Base-by-base conservation (phyloP, 2,113 vertebrate genomes). In the Chamaetylas fuelleborni region DNA sequence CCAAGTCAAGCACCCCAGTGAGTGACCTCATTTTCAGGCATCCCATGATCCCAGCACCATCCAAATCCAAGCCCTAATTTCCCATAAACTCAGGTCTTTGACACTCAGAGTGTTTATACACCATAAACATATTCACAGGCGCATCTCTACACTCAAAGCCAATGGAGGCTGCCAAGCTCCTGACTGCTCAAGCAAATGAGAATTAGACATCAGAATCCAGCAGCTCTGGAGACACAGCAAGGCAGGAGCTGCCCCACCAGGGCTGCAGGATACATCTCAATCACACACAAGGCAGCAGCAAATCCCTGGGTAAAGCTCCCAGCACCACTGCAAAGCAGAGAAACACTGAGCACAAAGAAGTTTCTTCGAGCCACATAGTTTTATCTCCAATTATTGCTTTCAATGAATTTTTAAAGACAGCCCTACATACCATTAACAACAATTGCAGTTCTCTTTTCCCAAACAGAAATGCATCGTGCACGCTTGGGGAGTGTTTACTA, bases 211-310 rank as follows among this genome's bases (percentile, higher is more conserved):
- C 29, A 23, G 79, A 62, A 74, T 74, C 61, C 84, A 88, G 92
- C 88, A 58, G 92, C 88, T 90, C 90, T 69, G 71, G 81, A 88
- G 92, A 56, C 34, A 12, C 62, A n/a, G 82, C 40, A 28, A 92
- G 66, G 90, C 82, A 42, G 54, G 34, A 72, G 81, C 62, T 54
- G 43, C 53, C 60, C 56, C 36, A 2, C 62, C 81, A 26, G 19
- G 90, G 90, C 82, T 86, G 72, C 42, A 66, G 88, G 76, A 95
- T 58, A 90, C 69, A 70, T 66, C 94, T 97, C 92, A 83, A 90
- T 92, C 95, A 90, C 58, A 38, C 60, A 24, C 82, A 5, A 1
- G n/a, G 70, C 61, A 81, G 58, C 88, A 43, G 24, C 2, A 65
- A 56, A 72, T 36, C 40, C 19, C 56, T 4, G 18, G 33, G 31